Conservation (phyloP, 2,888 invertebrate genomes). For the Poecilus cupreus region DNA sequence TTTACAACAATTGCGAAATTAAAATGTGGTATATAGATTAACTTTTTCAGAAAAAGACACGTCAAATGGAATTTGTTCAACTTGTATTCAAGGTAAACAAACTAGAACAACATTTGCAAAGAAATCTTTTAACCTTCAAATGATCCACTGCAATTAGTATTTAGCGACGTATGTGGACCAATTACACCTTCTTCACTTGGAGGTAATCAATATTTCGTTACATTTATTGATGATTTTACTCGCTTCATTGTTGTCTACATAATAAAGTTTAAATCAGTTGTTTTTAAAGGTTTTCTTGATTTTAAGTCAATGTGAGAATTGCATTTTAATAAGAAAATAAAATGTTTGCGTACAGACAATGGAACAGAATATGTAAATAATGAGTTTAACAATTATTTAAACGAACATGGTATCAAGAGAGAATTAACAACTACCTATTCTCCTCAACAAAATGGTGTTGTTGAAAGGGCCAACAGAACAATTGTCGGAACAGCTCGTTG, state of each 20-base stretch:
- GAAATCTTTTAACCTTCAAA: not conserved
- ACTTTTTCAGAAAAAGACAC: not conserved
- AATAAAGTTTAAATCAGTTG: not conserved
- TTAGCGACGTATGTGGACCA: too few species aligned
- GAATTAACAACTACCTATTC: not conserved
- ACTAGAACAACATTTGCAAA: not conserved
- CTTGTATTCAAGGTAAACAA: too few species aligned
- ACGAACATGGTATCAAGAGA: constrained; percentile 26
- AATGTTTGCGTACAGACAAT: constrained; percentile 8
- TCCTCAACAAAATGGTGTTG: too few species aligned
- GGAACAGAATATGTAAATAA: constrained; percentile 15
- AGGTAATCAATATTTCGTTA: constrained; percentile 23
- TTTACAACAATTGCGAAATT: too few species aligned
- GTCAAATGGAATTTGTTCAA: constrained; percentile 12
- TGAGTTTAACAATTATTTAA: constrained; percentile 12
- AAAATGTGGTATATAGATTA: constrained; percentile 9
- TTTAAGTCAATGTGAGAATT: not conserved
- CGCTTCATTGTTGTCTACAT: constrained; percentile 20
- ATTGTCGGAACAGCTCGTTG: not conserved
- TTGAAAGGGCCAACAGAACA: too few species aligned
- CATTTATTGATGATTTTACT: constrained; percentile 38
- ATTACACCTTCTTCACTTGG: not conserved
- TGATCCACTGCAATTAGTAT: not conserved
- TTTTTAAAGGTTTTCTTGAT: constrained; percentile 5
- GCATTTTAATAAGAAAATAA: constrained; percentile 11